Conservation (phyloP, 2,113 vertebrate genomes). For the Struthidea cinerea region DNA sequence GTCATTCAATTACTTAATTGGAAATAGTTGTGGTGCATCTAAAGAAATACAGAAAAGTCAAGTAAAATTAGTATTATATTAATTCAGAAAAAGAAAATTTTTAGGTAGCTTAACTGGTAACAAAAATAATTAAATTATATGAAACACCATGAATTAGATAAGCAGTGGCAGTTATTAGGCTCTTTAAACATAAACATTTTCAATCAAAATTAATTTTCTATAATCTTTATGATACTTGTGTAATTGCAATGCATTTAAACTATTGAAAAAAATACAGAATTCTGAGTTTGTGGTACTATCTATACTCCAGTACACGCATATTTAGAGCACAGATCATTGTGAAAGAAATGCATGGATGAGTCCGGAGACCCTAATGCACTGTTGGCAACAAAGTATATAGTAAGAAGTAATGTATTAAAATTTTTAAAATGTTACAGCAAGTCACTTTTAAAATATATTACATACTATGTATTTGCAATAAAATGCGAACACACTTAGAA, state of each 20-base stretch:
- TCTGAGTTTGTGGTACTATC: neutral
- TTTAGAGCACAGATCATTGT: neutral
- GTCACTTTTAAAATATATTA: neutral
- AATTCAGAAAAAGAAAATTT: neutral
- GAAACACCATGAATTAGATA: neutral
- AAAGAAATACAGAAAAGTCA: neutral
- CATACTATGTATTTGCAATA: neutral
- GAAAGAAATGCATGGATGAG: neutral
- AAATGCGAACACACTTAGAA: neutral
- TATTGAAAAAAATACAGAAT: neutral
- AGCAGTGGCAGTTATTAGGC: neutral
- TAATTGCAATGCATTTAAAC: neutral
- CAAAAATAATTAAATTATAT: neutral
- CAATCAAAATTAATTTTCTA: neutral
- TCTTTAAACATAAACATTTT: neutral
- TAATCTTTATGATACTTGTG: neutral
- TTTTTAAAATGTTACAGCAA: neutral
- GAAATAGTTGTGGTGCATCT: neutral
- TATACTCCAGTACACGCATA: neutral
- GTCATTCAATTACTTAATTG: neutral
- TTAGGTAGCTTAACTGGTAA: neutral
- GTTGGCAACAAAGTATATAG: neutral
- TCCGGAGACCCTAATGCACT: neutral
- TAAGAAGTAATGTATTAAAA: neutral
- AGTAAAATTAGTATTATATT: neutral